These are phyloP conservation scores for Corythaixoides concolor DNA, from an alignment of 2,113 vertebrate genomes.

Conservation along the genomic window DNA sequence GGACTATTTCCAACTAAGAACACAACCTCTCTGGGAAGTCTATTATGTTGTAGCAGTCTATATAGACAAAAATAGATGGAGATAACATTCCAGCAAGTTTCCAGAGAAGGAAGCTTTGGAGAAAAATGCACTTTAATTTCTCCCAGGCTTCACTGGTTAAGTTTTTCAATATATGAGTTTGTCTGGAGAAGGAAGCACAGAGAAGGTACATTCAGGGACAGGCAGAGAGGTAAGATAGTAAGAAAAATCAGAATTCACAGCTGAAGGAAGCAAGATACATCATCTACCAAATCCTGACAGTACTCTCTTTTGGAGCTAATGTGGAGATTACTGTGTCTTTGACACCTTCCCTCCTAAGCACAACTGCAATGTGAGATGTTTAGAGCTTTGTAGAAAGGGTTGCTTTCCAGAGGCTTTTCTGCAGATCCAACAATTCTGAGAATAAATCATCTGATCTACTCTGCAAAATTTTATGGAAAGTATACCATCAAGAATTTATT, in stretches of 20 bases:
- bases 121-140: not conserved
- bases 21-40: not conserved
- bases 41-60: not conserved
- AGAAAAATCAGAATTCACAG: not conserved
- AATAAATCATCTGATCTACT: not conserved
- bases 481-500: not conserved
- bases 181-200: not conserved
- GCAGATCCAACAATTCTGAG: not conserved
- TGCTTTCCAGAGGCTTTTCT: not conserved
- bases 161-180: not conserved
- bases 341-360: not conserved
- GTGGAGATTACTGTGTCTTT: not conserved
- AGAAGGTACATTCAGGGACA: not conserved
- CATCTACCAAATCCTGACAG: not conserved
- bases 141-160: not conserved
- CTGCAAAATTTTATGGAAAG: not conserved
- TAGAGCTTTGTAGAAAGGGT: not conserved
- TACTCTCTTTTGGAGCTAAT: accelerated
- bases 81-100: not conserved
- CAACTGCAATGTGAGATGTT: not conserved
- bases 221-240: not conserved
- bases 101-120: not conserved
- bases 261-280: not conserved
- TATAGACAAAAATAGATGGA: not conserved
- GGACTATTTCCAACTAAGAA: not conserved